Evolutionary conservation across 2,113 vertebrate species (phyloP), one percentile per base, ranked within the genome.

Genomic region (Paralichthys olivaceus): DNA sequence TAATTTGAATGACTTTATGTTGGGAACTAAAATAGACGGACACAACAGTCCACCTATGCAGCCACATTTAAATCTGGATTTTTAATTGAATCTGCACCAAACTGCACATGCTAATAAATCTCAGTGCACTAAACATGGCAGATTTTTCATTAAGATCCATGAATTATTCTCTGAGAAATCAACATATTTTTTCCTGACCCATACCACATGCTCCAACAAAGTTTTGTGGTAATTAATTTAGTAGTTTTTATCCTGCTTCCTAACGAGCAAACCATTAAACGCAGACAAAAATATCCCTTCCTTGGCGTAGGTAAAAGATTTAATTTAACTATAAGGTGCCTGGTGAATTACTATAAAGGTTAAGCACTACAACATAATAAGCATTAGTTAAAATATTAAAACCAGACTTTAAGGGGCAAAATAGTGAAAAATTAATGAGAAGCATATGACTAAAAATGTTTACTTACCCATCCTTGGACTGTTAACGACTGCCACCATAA

Each of bases 401-500:
- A 59, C 4, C 15, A 13, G 5, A 45, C 17, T 28, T 47, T 4
- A 4, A 20, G 19, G 25, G 23, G 23, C n/a, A 25, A 19, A 17
- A 49, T 22, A 19, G 3, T 6, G 11, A 19, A 49, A 0, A 56
- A 43, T 65, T 8, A 66, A 29, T 74, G 20, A 8, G 2, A 20
- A 29, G 55, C 25, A 51, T 40, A 26, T 68, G 25, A 28, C 22
- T 73, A 60, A 61, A 76, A 57, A 32, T 11, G 14, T 28, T 61
- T 75, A 23, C 22, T 40, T 25, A 43, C 17, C 63, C 34, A 56
- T 20, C 51, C 58, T 75, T 73, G 71, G 32, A 61, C 58, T 59
- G 4, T 56, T n/a, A 37, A 45, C 19, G 28, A 20, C 47, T 74
- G 53, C 15, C 55, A 62, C 57, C 37, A 37, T 77, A 62, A 83